Conservation (phyloP, 1,140 invertebrate genomes). For the Lutraria rhynchaena region DNA sequence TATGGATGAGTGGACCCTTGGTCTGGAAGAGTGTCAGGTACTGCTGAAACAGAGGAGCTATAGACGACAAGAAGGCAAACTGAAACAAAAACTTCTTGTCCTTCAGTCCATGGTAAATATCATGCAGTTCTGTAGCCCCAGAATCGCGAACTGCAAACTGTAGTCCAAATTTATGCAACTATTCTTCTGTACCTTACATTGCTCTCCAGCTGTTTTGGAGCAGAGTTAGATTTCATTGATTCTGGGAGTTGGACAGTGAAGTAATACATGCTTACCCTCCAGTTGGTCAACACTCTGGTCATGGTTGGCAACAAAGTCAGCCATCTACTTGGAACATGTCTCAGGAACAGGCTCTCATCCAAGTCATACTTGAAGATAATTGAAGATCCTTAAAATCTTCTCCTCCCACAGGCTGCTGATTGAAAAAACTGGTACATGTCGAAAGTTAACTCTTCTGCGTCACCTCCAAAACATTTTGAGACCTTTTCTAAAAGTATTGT, state of each 20-base stretch:
- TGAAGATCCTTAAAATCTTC: constrained; percentile 47
- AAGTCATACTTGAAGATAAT: constrained; percentile 32
- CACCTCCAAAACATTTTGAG: constrained; percentile 15
- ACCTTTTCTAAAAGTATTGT: constrained; percentile 46
- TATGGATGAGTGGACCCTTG: constrained; percentile 13
- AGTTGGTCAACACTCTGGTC: constrained; percentile 32
- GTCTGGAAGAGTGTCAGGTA: constrained; percentile 38
- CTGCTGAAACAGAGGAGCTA: constrained; percentile 8
- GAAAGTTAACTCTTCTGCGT: constrained; percentile 44
- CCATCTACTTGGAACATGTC: constrained; percentile 43
- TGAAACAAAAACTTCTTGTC: constrained; percentile 39
- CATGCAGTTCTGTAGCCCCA: too few relatives aligned
- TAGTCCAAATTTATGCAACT: too few relatives aligned
- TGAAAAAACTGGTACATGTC: constrained; percentile 26
- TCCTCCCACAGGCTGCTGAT: constrained; percentile 24
- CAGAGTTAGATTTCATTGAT: constrained; percentile 44
- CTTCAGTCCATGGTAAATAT: constrained; percentile 35
- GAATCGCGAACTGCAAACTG: too few relatives aligned
- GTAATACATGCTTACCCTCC: constrained; percentile 34
- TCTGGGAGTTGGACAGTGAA: constrained; percentile 20
- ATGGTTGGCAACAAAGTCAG: constrained; percentile 20
- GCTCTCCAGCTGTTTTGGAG: constrained; percentile 32
- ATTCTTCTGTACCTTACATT: constrained; percentile 53
- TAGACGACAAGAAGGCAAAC: constrained; percentile 32
- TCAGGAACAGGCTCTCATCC: constrained; percentile 35